These are phyloP conservation scores for Helarctos malayanus DNA, from an alignment of 2,797 vertebrate genomes.

Conservation along the genomic window DNA sequence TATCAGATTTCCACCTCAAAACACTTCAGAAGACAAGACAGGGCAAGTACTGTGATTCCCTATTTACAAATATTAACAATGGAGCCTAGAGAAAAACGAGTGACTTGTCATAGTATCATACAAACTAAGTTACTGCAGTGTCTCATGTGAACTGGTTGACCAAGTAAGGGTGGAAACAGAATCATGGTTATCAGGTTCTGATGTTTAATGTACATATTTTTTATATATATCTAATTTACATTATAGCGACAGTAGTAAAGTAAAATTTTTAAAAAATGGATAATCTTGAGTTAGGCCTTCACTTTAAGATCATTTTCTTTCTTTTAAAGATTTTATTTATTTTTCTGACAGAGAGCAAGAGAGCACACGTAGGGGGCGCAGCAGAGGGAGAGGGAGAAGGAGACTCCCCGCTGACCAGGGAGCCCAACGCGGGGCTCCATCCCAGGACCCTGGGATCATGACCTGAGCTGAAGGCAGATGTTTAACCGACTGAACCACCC, in stretches of 20 bases:
- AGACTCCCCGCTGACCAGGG: background rate
- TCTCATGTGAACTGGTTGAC: background rate
- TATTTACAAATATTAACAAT: conserved; percentile 3
- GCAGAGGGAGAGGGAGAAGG: background rate
- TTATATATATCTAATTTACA: background rate
- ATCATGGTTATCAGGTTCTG: background rate
- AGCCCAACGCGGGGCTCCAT: background rate
- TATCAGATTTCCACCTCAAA: background rate
- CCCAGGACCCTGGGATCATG: background rate
- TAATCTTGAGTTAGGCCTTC: background rate
- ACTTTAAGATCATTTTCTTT: background rate
- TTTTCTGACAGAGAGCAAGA: background rate
- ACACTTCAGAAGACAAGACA: background rate
- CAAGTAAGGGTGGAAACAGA: background rate
- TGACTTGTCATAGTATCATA: background rate
- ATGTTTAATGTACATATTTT: background rate
- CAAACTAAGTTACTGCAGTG: background rate
- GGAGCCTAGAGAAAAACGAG: background rate
- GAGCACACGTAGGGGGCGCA: background rate
- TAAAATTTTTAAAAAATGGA: background rate
- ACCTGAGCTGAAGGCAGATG: background rate
- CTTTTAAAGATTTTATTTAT: background rate
- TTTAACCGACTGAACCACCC: background rate
- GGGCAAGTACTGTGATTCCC: background rate
- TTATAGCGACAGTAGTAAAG: background rate